These are phyloP conservation scores for Agrotis segetum DNA, from an alignment of 2,888 invertebrate genomes.

Conservation along the genomic window DNA sequence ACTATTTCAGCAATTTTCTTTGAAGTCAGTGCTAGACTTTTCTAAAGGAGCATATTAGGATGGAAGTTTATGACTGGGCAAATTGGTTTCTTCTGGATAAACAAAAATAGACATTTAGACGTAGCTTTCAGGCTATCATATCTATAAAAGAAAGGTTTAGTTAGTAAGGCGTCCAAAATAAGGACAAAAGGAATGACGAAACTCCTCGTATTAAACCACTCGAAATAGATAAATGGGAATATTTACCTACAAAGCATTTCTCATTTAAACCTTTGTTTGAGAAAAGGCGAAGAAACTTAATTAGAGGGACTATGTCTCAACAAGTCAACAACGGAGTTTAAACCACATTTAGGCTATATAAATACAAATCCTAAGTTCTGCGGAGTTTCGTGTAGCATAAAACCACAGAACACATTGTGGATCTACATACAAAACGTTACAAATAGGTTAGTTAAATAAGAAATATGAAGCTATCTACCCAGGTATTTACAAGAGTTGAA, in stretches of 20 bases:
- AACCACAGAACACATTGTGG: conserved; percentile 10
- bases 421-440: not conserved
- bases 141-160: no score
- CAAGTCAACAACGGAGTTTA: conserved; percentile 16
- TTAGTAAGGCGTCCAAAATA: no score
- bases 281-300: conserved; percentile 5
- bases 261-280: conserved; percentile 5
- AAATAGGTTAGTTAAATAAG: not conserved
- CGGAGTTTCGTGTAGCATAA: not conserved
- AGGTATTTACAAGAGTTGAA: no score
- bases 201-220: not conserved
- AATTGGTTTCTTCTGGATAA: no score
- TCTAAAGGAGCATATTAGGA: no score
- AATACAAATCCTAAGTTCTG: conserved; percentile 16
- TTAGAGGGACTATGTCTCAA: conserved; percentile 14
- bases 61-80: no score
- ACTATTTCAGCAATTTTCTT: no score
- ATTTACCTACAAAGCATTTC: conserved; percentile 13
- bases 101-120: not conserved
- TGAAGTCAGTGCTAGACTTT: no score
- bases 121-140: no score
- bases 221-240: conserved; percentile 9
- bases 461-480: not conserved
- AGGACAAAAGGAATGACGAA: conserved; percentile 3
- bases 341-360: conserved; percentile 7